Evolutionary conservation across 2,888 invertebrate species (phyloP).

Genomic region (Argynnis bischoffii): DNA sequence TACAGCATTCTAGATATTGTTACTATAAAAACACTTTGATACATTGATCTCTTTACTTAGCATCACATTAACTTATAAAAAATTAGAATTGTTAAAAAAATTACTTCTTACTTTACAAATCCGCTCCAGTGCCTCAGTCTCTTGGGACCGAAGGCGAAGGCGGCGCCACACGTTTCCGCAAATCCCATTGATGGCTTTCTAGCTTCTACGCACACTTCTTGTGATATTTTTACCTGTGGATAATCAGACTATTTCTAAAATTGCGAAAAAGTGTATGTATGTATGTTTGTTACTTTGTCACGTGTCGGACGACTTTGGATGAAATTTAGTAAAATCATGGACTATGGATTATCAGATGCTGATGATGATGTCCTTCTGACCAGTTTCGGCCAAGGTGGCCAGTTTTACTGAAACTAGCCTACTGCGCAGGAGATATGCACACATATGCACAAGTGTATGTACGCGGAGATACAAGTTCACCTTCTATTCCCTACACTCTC

Average conservation of each 20-base stretch:
- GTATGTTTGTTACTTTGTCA: background rate
- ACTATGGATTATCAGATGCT: no score
- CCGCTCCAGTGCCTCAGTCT: conserved; percentile 82
- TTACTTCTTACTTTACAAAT: conserved; percentile 84
- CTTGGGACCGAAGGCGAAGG: conserved; percentile 89
- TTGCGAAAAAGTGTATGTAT: background rate
- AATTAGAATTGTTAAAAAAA: background rate
- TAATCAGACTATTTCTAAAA: no score
- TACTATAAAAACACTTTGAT: background rate
- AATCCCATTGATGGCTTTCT: conserved; percentile 90
- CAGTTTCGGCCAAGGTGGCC: no score
- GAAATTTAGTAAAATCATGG: background rate
- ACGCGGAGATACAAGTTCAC: no score
- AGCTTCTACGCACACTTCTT: conserved; percentile 86
- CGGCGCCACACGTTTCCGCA: conserved; percentile 91
- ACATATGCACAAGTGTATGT: no score
- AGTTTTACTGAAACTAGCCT: no score
- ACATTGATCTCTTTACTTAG: background rate
- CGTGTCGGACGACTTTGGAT: background rate
- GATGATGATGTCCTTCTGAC: no score
- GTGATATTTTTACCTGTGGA: conserved; percentile 87
- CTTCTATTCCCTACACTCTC: no score
- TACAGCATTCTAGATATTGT: no score
- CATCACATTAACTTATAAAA: background rate
- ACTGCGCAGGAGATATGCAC: no score